These are phyloP conservation scores for Cygnus buccinator DNA, from an alignment of 2,113 vertebrate species.

Conservation along the genomic window DNA sequence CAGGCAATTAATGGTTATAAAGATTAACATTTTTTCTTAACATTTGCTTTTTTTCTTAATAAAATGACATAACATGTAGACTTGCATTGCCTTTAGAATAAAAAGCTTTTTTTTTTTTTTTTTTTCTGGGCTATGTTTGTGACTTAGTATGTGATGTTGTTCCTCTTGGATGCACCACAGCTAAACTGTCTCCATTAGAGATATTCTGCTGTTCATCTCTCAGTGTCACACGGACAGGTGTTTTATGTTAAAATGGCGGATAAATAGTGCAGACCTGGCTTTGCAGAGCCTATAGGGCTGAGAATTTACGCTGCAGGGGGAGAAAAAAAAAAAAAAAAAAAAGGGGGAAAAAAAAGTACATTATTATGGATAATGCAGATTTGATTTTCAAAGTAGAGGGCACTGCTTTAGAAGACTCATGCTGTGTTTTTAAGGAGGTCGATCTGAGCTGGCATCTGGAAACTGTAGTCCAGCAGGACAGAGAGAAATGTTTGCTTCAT, in stretches of 20 bases:
- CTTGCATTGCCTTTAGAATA: background rate
- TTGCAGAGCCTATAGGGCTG: background rate
- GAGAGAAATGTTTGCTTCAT: conserved; percentile 37
- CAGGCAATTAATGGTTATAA: background rate
- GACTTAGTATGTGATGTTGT: background rate
- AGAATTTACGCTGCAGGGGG: background rate
- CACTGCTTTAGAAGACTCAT: conserved; percentile 10
- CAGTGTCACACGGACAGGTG: background rate
- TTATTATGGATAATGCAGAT: background rate
- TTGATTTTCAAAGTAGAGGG: background rate
- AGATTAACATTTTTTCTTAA: background rate
- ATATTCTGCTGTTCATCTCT: conserved; percentile 5
- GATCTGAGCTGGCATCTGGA: conserved; percentile 49
- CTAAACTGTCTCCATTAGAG: conserved; percentile 65
- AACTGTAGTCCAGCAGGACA: conserved; percentile 29
- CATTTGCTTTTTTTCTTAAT: background rate
- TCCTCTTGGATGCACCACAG: background rate
- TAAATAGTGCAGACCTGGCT: background rate
- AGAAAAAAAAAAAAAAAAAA: background rate
- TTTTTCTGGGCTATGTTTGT: background rate
- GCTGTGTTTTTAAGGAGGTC: background rate
- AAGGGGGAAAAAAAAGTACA: background rate
- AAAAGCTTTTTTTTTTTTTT: background rate
- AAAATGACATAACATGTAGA: background rate
- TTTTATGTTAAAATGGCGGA: conserved; percentile 27